Conservation (phyloP, 1,140 invertebrate species). For the Limonius californicus region DNA sequence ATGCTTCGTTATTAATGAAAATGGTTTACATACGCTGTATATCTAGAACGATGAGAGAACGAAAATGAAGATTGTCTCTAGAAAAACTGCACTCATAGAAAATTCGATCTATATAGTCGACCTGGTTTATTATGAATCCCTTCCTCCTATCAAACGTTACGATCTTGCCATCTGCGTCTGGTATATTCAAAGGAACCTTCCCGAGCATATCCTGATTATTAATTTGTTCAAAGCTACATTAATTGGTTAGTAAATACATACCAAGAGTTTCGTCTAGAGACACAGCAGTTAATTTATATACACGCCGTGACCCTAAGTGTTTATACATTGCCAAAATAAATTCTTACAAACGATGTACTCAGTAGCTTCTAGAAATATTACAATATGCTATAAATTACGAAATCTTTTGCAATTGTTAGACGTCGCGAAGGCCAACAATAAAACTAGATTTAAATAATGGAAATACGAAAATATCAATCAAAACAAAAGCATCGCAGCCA, state of each 20-base stretch:
- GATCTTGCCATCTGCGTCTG: slow-evolving; percentile 17
- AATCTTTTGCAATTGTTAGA: no score
- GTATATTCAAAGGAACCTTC: slow-evolving; percentile 15
- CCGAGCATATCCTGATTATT: slow-evolving; percentile 1
- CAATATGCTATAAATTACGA: no score
- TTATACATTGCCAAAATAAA: background rate
- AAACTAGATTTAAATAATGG: background rate
- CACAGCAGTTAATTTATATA: slow-evolving; percentile 14
- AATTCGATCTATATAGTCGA: background rate
- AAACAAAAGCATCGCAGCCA: no score
- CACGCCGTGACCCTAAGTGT: background rate
- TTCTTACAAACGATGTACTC: background rate
- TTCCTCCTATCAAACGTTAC: background rate
- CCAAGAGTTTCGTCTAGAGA: background rate
- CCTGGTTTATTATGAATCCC: slow-evolving; percentile 1
- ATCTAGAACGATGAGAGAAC: slow-evolving; percentile 26
- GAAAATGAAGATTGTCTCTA: background rate
- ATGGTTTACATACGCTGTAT: slow-evolving; percentile 18
- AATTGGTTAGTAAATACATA: slow-evolving; percentile 15
- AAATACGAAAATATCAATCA: no score
- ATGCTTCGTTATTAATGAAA: no score
- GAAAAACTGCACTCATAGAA: background rate
- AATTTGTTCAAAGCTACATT: slow-evolving; percentile 6
- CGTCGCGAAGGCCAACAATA: no score
- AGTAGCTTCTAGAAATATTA: background rate